phyloP scores from a whole-genome alignment of 2,113 vertebrate species.

The Rhagologus leucostigma region DNA sequence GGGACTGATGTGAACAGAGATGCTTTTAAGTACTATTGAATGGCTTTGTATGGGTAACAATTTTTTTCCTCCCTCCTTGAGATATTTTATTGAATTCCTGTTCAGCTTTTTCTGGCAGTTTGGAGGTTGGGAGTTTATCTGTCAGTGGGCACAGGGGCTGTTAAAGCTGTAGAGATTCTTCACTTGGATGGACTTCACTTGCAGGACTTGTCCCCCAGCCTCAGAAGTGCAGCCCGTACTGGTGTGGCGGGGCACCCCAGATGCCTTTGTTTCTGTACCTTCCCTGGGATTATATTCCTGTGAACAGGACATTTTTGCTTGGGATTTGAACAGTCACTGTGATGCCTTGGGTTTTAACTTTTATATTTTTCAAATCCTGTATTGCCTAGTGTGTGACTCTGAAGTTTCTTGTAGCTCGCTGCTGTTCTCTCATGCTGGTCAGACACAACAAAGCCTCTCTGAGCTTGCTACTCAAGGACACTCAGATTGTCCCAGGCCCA shows the following conservation, averaged over 20 bases:
- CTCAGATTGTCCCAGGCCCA: too few species aligned
- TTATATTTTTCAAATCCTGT: too few species aligned
- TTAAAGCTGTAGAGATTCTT: neutral
- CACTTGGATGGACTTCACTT: too few species aligned
- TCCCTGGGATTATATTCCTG: neutral
- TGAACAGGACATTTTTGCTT: neutral
- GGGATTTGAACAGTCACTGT: neutral
- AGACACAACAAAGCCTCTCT: too few species aligned
- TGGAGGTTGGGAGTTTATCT: neutral
- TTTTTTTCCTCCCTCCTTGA: neutral
- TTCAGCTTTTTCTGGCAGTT: neutral
- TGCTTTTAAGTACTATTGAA: neutral
- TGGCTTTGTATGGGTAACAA: neutral
- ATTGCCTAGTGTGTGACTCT: too few species aligned
- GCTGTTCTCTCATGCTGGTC: too few species aligned
- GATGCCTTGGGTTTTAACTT: too few species aligned
- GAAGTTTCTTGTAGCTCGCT: too few species aligned
- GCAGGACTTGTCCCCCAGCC: neutral
- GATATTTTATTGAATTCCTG: neutral
- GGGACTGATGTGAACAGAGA: neutral
- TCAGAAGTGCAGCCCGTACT: neutral
- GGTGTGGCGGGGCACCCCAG: neutral
- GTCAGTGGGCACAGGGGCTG: fast-evolving
- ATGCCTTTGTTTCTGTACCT: neutral
- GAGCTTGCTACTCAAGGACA: too few species aligned